Base-by-base conservation (phyloP, 2,797 vertebrate genomes). In the Rhadinocentrus ornatus region DNA sequence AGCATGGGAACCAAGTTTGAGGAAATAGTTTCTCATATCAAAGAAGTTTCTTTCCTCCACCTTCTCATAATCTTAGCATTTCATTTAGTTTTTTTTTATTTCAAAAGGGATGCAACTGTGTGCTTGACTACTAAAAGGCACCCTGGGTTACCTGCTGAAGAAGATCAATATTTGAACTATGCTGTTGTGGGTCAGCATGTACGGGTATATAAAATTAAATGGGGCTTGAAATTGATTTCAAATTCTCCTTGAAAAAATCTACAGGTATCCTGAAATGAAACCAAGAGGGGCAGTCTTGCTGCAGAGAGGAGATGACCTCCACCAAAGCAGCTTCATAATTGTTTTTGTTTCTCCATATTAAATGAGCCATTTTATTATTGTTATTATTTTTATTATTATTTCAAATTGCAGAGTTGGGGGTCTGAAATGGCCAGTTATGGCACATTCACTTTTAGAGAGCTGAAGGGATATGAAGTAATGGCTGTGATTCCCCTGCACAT, bases 171-270 rank as follows among this genome's bases (percentile, higher is more conserved):
- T 87, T 88, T 89, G 87, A 89, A 89, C 85, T 88, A 32, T 82
- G 81, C 78, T 78, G 85, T 85, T 83, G 80, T 73, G 89, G 78
- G 86, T 84, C 86, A 88, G 84, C 84, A 69, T 89, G 86, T 88
- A 72, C 60, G 78, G 80, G 82, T 85, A 77, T 90, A 90, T 92
- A 86, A 92, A 92, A 94, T 88, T 70, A 94, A 92, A 93, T 92
- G 87, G 89, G 83, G 83, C 92, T 93, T 93, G 91, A 93, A 93
- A 92, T 92, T 93, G 92, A 93, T 93, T 92, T 86, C 71, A 89
- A 84, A 79, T 86, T 91, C 86, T 80, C 89, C 86, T 90, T 86
- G 83, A 74, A 79, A 78, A 82, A 75, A 77, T 85, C 75, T 75
- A 73, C 87, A 87, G 88, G 91, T 88, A 83, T 86, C 80, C 54